A percentile compares a stretch with the other conserved stretches of the same genome.
Conservation (phyloP, 2,797 vertebrate species). For the Pantherophis vulpinus region DNA sequence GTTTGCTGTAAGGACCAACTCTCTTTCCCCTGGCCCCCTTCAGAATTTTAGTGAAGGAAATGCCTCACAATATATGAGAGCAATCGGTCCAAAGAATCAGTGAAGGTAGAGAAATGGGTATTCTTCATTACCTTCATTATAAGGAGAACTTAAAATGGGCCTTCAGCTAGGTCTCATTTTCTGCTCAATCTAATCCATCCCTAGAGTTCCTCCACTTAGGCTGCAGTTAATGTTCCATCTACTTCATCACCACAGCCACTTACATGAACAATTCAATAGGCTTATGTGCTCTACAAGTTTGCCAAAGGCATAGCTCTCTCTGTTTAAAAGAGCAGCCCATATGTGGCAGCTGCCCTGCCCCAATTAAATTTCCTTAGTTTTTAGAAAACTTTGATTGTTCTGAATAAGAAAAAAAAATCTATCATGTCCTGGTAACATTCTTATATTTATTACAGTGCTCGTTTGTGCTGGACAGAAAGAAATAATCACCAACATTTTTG, state of each 20-base stretch:
- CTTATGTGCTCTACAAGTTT: neutral
- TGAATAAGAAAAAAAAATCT: neutral
- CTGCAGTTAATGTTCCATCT: neutral
- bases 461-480: neutral
- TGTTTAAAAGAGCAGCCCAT: neutral
- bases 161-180: neutral
- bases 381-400: neutral
- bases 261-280: neutral
- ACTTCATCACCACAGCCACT: neutral
- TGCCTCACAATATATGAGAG: neutral
- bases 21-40: neutral
- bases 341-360: neutral
- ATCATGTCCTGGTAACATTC: neutral
- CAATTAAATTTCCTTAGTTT: neutral
- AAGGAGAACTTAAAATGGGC: neutral
- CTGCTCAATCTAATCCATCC: neutral
- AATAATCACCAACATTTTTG: neutral
- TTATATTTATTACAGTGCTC: neutral
- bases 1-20: neutral
- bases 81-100: neutral
- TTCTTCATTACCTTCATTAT: neutral
- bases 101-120: neutral
- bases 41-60: neutral
- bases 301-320: neutral
- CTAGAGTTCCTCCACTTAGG: neutral